Evolutionary conservation across 2,888 invertebrate genomes (phyloP).

Genomic region (Litoditis marina): DNA sequence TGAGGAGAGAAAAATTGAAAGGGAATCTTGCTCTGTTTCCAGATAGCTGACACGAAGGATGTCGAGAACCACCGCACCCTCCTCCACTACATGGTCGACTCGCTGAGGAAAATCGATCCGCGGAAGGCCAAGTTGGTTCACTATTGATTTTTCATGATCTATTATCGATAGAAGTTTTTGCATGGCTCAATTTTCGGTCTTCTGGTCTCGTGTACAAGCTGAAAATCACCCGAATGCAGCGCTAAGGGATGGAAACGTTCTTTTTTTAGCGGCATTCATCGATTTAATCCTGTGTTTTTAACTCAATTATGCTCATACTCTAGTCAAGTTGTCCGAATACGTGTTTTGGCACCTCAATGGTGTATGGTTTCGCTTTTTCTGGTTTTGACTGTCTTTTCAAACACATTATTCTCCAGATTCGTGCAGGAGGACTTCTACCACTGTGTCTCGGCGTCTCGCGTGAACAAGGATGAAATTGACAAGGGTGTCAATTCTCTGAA

Average conservation of each 20-base stretch:
- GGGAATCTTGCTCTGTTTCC: constrained; percentile 21
- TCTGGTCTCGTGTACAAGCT: no score
- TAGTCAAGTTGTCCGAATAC: no score
- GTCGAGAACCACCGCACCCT: constrained; percentile 86
- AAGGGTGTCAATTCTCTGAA: constrained; percentile 61
- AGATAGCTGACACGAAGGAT: constrained; percentile 73
- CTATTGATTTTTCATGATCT: not conserved
- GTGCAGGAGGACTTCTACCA: constrained; percentile 75
- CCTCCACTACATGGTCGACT: constrained; percentile 69
- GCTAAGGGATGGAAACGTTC: no score
- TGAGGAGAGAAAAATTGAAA: no score
- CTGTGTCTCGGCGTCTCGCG: constrained; percentile 78
- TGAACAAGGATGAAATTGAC: constrained; percentile 65
- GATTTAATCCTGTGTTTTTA: no score
- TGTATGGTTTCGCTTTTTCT: no score
- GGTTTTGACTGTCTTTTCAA: no score
- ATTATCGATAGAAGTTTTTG: not conserved
- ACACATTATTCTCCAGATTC: constrained; percentile 29
- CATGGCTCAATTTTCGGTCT: no score
- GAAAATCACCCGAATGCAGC: no score
- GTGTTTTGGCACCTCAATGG: no score
- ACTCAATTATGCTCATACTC: no score
- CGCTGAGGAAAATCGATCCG: constrained; percentile 65
- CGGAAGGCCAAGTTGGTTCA: constrained; percentile 20
- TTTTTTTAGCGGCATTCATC: no score